Evolutionary conservation across 2,888 invertebrate species (phyloP), one percentile per base, ranked within the genome.

Genomic region (Epiblema foenella): DNA sequence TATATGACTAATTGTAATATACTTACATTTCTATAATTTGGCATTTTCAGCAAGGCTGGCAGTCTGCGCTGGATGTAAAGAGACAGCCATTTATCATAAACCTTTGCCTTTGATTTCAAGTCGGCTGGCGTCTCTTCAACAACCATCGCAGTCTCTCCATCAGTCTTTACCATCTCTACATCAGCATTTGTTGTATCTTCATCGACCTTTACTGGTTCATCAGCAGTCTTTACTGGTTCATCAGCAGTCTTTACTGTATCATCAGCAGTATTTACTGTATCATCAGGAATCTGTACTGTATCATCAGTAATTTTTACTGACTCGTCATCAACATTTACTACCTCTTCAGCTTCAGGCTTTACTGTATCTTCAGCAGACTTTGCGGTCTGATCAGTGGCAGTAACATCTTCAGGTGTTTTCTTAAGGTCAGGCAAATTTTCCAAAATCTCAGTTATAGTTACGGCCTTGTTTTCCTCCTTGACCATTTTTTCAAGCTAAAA

Each of bases 11-110:
- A n/a, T n/a, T n/a, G n/a, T 24, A 24, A 3, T 56, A 2, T 68
- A 83, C 85, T 82, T 76, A 89, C 89, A n/a, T 82, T 77, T 63
- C 81, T 78, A 69, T 77, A 82, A 65, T 76, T 84, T 10, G 80
- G 83, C 46, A n/a, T n/a, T n/a, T n/a, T n/a, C n/a, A 90, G 63
- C 9, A 87, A 17, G n/a, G 72, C 58, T 0, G 85, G 80, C 49
- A 89, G 73, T 58, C 77, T 80, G 0, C 76, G 69, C 52, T 73
- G 77, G 11, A 80, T 65, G 15, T 78, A 59, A 24, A 18, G 66
- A 5, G 78, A 75, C 51, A 81, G 75, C 33, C 81, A 71, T 4
- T 60, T 68, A 12, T 54, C 56, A 62, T 75, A 75, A 60, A 5
- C 33, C 33, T 33, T 33, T 33, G 9, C 33, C 33, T 33, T 33